Base-by-base conservation (phyloP, 2,888 invertebrate genomes). In the Hirtodrosophila alboralis region DNA sequence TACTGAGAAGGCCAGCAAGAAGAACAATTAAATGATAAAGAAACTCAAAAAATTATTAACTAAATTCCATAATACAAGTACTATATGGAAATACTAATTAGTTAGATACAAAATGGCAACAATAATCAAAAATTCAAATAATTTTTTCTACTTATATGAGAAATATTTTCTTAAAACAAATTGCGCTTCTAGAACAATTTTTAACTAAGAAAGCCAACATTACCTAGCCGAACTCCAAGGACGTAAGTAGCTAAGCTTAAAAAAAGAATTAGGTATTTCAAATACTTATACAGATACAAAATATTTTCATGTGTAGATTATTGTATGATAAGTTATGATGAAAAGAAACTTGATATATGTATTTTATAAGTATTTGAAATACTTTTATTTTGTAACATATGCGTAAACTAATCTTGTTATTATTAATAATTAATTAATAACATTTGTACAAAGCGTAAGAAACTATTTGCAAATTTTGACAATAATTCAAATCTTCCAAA, bases 401-500 rank as follows among this genome's bases (percentile, higher is more conserved):
- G 68, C 51, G 54, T 47, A 40, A 60, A 59, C 52, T 47, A 65
- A 70, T 49, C 45, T 57, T 47, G 53, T 51, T 51, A 48, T 52
- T 45, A 36, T 28, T 52, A 47, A 40, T 21, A 27, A 54, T 49
- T 45, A 48, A 59, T 57, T 59, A 59, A 57, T 57, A 67, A 58
- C 59, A 62, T 67, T 68, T 71, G 66, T 79, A 74, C 61, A 64
- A 51, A 64, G 47, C 51, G 48, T 59, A 59, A 60, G 49, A 57
- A 73, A 75, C 76, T 84, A 80, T 40, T 73, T 86, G 87, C 80
- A 86, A 86, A 80, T 85, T 88, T 88, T 85, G 88, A 88, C 88
- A 88, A 88, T 88, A 88, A 88, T 83, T 83, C 67, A 88, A 88
- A 88, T 84, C 88, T 88, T 88, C 88, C 88, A 81, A 64, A 59